Evolutionary conservation across 2,113 vertebrate genomes (phyloP).

Genomic region (Camelus bactrianus): DNA sequence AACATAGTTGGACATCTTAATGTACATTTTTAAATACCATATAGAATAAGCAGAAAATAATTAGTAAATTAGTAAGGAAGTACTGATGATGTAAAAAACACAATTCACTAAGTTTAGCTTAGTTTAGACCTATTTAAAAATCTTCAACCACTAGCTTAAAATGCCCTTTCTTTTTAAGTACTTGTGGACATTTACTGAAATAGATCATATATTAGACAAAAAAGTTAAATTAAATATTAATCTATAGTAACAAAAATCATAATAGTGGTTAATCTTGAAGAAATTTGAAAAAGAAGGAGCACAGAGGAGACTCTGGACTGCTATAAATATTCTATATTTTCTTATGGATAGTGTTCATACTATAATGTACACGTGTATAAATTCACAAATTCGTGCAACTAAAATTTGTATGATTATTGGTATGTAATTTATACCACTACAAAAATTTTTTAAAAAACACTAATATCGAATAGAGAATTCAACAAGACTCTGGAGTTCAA

Average conservation of each 20-base stretch:
- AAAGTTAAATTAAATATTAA: not conserved
- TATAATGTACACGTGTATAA: not conserved
- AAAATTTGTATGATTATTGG: not conserved
- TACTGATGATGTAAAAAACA: not conserved
- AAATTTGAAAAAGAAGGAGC: not conserved
- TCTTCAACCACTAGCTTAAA: not conserved
- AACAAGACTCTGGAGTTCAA: not conserved
- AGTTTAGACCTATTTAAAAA: not conserved
- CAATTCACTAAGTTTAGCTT: not conserved
- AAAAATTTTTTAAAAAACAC: not conserved
- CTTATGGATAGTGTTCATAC: not conserved
- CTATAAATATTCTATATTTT: not conserved
- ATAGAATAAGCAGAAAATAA: not conserved
- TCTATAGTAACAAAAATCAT: not conserved
- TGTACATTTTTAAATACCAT: not conserved
- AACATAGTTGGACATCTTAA: not conserved
- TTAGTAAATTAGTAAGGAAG: not conserved
- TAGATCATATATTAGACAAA: not conserved
- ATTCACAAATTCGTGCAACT: not conserved
- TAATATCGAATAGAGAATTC: not conserved
- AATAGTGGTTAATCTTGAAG: fast-evolving
- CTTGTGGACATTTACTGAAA: not conserved
- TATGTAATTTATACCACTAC: not conserved
- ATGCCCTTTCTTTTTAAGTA: not conserved
- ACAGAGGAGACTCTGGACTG: not conserved